Base-by-base conservation (phyloP, 2,113 vertebrate species). In the Haliaeetus leucogaster region DNA sequence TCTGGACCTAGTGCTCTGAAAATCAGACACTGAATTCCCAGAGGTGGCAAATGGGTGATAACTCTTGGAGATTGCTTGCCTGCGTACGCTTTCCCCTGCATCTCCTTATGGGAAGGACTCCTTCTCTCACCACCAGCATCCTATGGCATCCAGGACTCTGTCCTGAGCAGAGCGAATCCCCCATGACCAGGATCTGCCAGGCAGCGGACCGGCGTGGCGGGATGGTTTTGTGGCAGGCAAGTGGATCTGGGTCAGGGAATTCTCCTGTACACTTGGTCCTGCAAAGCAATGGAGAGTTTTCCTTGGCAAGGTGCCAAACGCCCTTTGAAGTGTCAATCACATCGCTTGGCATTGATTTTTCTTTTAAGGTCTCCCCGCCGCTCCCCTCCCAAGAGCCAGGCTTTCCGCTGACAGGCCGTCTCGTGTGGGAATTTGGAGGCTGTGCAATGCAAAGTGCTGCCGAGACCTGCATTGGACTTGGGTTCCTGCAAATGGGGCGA, bases 291-390 rank as follows among this genome's bases (percentile, higher is more conserved):
- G 32, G 59, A 47, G 42, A 40, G 23, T 86, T 71, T 79, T 92
- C 83, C 77, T 82, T 19, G 9, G 56, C 62, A n/a, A 74, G 55
- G 23, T 58, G 74, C 72, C 84, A 52, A 86, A 30, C 47, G 12
- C n/a, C 74, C 63, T 96, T 95, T 95, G 94, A 93, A 86, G 74
- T 62, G 81, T 86, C 90, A 90, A 62, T 91, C 93, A n/a, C 38
- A 34, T 76, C 53, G 20, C 21, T 65, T 68, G 65, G 32, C 81
- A 94, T 74, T 34, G 94, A 95, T 92, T 97, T 95, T 74, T 25
- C 70, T 50, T 55, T 43, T 42, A 73, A 85, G 45, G 65, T 58
- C 43, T 94, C 76, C 80, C 34, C 16, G 9, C 68, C 83, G 76
- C 56, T 86, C 58, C 43, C 30, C 68, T 91, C 86, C 58, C 34